These are phyloP conservation scores for Ferdinandea cuprea DNA, from an alignment of 2,888 invertebrate species.

Conservation along the genomic window DNA sequence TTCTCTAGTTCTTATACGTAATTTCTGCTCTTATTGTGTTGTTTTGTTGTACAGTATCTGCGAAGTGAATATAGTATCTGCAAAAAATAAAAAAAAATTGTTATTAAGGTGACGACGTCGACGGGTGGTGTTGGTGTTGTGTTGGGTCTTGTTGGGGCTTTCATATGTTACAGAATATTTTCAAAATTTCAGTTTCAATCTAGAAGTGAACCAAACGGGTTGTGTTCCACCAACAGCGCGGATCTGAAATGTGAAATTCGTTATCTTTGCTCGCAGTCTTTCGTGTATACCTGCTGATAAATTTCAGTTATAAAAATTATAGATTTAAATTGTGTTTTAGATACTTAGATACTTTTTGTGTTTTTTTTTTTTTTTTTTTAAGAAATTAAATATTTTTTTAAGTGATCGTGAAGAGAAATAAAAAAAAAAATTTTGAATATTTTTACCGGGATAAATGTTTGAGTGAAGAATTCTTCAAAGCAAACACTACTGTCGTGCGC, in stretches of 20 bases:
- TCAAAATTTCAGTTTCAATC: conserved; percentile 67
- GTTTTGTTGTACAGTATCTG: background rate
- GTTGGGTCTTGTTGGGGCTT: conserved; percentile 47
- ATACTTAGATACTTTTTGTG: conserved; percentile 28
- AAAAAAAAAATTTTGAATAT: conserved; percentile 6
- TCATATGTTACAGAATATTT: conserved; percentile 64
- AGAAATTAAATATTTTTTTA: background rate
- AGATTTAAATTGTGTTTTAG: conserved; percentile 34
- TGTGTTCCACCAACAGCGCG: conserved; percentile 57
- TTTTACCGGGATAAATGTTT: background rate
- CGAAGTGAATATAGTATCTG: conserved; percentile 54
- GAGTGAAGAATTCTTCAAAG: conserved; percentile 6
- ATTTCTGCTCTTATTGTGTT: conserved; percentile 49
- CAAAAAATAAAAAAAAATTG: conserved; percentile 52
- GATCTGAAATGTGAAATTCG: conserved; percentile 64
- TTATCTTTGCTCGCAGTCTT: conserved; percentile 58
- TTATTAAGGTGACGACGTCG: conserved; percentile 61
- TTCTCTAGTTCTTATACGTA: conserved; percentile 42
- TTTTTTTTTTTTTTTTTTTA: conserved; percentile 17
- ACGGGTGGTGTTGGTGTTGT: conserved; percentile 33
- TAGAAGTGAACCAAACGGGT: conserved; percentile 69
- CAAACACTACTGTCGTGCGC: conserved; percentile 32
- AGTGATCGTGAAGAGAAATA: conserved; percentile 12
- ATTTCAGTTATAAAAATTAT: conserved; percentile 41
- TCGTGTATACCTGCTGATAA: conserved; percentile 24